Percentiles rank a stretch among this genome's conserved stretches.
These are phyloP conservation scores for Allacma fusca DNA, from an alignment of 2,888 invertebrate species.

Conservation along the genomic window DNA sequence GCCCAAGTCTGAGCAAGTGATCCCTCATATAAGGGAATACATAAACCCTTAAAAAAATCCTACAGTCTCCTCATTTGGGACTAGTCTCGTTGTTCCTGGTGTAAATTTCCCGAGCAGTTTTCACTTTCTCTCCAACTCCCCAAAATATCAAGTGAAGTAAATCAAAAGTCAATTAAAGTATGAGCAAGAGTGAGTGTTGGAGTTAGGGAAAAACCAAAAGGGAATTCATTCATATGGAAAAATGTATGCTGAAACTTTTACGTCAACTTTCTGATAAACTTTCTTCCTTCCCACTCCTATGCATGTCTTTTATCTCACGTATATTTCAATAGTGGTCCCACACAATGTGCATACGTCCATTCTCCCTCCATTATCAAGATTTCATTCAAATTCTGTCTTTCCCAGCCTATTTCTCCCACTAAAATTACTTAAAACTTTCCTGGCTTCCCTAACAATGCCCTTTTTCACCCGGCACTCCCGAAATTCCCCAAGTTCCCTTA, in stretches of 20 bases:
- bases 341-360: background rate
- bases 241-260: conserved; percentile 38
- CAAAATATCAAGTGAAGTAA: conserved; percentile 42
- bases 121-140: conserved; percentile 36
- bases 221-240: conserved; percentile 42
- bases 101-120: background rate
- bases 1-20: too few species aligned
- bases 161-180: conserved; percentile 56
- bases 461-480: too few species aligned
- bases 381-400: too few species aligned
- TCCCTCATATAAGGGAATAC: too few species aligned
- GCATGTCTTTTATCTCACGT: background rate
- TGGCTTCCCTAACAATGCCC: too few species aligned
- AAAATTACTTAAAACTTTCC: too few species aligned
- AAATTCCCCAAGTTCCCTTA: too few species aligned
- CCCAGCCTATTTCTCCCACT: too few species aligned
- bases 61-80: too few species aligned
- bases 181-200: conserved; percentile 23
- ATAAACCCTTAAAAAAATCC: too few species aligned
- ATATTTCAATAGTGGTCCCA: background rate
- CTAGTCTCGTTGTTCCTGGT: background rate
- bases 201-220: conserved; percentile 11
- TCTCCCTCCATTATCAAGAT: conserved; percentile 6
- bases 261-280: conserved; percentile 33
- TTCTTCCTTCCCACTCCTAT: conserved; percentile 4